Evolutionary conservation across 1,140 invertebrate genomes (phyloP), one percentile per base, ranked within the genome.

Genomic region (Calephelis nemesis): DNA sequence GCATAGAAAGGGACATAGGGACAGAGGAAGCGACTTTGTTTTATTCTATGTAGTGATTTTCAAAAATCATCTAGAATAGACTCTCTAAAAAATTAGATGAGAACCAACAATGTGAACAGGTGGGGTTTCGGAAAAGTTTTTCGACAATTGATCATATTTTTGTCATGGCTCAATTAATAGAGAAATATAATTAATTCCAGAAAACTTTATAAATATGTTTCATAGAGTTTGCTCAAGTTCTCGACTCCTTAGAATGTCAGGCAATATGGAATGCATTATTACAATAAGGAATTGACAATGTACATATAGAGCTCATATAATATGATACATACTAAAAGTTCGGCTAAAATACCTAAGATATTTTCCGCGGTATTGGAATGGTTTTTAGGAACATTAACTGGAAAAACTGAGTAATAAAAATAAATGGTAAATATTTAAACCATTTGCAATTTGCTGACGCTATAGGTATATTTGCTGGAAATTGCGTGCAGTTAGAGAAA

Each of bases 21-120:
- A 30, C 30, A 30, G 30, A 30, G 30, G 30, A 30, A 30, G 30
- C 30, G 30, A 30, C 30, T 4, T 30, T 30, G 30, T 30, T 30
- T 4, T 30, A 30, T 30, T 1, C 30, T 30, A 30, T 2, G 30
- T 30, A 30, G 30, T 30, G 30, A 47, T 60, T 67, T 45, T 45
- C 65, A 42, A 67, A 67, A 30, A 45, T 67, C 2, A n/a, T 60
- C 4, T 60, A 30, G 11, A 60, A 67, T 67, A 58, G 65, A 47
- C 19, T 67, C n/a, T 42, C 39, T 40, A 40, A 9, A 62, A 8
- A n/a, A 7, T 58, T 67, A 7, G 52, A 67, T 9, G 12, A 42
- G 13, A 47, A 67, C 39, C 52, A 67, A 19, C 42, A 39, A 11
- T 15, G n/a, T 10, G 1, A 67, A 67, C 65, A 67, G 42, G 65